phyloP scores from a whole-genome alignment of 2,888 invertebrate species.

The Brenthis daphne region DNA sequence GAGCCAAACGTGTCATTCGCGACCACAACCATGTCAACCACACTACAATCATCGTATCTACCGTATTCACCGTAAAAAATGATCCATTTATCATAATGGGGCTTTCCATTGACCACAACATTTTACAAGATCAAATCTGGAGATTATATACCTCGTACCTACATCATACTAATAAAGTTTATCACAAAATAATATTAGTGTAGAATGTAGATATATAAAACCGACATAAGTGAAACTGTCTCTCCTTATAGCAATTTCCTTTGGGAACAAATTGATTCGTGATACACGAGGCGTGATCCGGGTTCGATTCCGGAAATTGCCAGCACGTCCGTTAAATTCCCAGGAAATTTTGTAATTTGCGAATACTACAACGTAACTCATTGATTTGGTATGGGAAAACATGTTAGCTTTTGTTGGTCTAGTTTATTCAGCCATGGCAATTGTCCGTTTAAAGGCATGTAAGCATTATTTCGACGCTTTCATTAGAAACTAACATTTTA shows the following conservation, averaged over 20 bases:
- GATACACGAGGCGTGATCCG: constrained; percentile 57
- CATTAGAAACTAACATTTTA: too few species aligned
- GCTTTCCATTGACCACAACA: too few species aligned
- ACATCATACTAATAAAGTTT: too few species aligned
- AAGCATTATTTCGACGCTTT: too few species aligned
- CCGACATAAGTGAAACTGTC: background rate
- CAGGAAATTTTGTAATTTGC: constrained; percentile 34
- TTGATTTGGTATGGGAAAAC: constrained; percentile 4
- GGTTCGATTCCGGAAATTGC: constrained; percentile 54
- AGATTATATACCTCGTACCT: too few species aligned
- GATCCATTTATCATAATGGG: too few species aligned
- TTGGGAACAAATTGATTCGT: constrained; percentile 60
- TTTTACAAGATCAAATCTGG: too few species aligned
- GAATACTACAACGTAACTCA: background rate
- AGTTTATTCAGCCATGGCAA: background rate
- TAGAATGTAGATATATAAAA: background rate
- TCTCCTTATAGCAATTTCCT: constrained; percentile 9
- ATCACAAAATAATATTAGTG: background rate
- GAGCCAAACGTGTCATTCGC: too few species aligned
- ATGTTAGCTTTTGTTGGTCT: background rate
- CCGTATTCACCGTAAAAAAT: too few species aligned
- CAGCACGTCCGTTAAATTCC: constrained; percentile 34
- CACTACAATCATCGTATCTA: too few species aligned
- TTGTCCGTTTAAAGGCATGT: too few species aligned
- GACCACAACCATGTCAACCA: too few species aligned